phyloP scores from a whole-genome alignment of 2,888 invertebrate genomes.

The Saturnia japonica region DNA sequence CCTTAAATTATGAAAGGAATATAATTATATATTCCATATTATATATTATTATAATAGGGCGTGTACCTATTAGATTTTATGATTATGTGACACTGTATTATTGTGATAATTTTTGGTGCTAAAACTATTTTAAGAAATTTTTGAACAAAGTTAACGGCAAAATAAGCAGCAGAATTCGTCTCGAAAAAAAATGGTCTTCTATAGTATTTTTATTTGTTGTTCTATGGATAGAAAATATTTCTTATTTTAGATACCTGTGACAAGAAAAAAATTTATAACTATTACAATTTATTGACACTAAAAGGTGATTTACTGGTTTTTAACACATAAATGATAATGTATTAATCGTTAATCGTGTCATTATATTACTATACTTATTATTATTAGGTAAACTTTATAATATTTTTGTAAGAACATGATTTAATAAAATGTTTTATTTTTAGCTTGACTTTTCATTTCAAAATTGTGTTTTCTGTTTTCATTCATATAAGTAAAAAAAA shows the following conservation, averaged over 20 bases:
- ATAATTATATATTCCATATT: too few species aligned
- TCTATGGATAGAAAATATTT: background rate
- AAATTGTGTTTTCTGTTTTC: background rate
- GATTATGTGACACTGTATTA: too few species aligned
- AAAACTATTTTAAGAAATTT: background rate
- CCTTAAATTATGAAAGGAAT: too few species aligned
- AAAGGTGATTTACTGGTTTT: too few species aligned
- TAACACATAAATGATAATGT: too few species aligned
- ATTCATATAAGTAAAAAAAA: background rate
- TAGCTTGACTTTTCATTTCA: background rate
- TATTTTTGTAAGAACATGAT: background rate
- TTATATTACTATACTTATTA: too few species aligned
- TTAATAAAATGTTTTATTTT: background rate
- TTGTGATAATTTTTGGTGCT: background rate
- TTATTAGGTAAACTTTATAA: background rate
- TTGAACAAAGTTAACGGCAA: background rate
- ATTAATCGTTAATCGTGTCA: background rate
- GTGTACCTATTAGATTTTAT: too few species aligned
- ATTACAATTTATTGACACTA: too few species aligned
- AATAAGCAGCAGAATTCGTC: too few species aligned
- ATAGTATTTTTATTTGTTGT: background rate
- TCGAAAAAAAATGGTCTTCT: too few species aligned
- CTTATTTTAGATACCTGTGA: background rate
- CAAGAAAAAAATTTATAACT: too few species aligned
- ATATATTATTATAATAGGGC: too few species aligned